phyloP scores from a whole-genome alignment of 2,888 invertebrate species.

The Patella depressa region DNA sequence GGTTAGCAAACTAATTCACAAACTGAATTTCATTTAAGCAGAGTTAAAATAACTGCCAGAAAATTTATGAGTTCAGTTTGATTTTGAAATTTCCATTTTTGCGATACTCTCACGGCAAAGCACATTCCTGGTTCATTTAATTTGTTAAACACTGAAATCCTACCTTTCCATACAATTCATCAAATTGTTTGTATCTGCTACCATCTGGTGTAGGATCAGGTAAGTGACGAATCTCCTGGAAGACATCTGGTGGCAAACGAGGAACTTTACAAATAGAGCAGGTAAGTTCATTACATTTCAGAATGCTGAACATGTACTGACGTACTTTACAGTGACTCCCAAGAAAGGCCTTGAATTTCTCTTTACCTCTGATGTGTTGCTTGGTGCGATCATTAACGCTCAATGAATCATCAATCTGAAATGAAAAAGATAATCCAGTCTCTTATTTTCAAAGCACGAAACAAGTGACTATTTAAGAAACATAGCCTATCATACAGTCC shows the following conservation, averaged over 20 bases:
- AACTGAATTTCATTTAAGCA: too few species aligned
- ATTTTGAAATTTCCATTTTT: too few species aligned
- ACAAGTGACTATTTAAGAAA: too few species aligned
- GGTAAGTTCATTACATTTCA: background rate
- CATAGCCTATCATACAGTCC: too few species aligned
- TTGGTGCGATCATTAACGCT: background rate
- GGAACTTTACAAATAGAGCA: background rate
- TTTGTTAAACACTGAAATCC: too few species aligned
- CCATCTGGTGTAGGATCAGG: background rate
- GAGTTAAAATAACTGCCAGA: too few species aligned
- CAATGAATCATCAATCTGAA: background rate
- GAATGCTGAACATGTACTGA: background rate
- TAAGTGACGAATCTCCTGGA: background rate
- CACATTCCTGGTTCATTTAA: too few species aligned
- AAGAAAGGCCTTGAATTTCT: background rate
- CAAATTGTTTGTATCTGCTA: background rate
- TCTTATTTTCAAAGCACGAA: too few species aligned
- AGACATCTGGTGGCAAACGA: background rate
- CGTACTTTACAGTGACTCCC: background rate
- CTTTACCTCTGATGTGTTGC: background rate
- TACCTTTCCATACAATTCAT: conserved; percentile 5
- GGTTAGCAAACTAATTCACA: too few species aligned
- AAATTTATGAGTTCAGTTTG: too few species aligned
- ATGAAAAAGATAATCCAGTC: background rate
- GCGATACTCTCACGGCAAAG: too few species aligned